Base-by-base conservation (phyloP, 2,797 vertebrate species). In the Caiman crocodilus region DNA sequence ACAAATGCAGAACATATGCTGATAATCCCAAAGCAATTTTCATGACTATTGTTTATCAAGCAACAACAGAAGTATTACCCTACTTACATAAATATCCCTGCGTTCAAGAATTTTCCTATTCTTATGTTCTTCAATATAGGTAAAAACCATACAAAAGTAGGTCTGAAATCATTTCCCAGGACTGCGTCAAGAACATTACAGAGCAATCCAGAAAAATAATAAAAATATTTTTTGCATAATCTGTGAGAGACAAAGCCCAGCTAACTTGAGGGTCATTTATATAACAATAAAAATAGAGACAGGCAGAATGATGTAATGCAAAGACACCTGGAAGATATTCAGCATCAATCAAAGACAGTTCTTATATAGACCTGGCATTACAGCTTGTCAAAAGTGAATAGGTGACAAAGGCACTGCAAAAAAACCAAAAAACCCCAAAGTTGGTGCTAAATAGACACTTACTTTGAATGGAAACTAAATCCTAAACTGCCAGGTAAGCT, bases 351-450 rank as follows among this genome's bases (percentile, higher is more conserved):
- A 96, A 96, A 98, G 95, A 73, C 85, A 84, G 85, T 84, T 85
- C 94, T 97, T 32, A 93, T 77, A 87, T 82, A 94, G 89, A 96
- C 84, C 90, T 97, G 95, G 92, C 92, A 96, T 86, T 92, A 96
- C 94, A 96, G 95, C 89, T 94, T 95, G 93, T 90, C 96, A 96
- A 91, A 94, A 94, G 88, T 81, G 96, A 96, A 90, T 95, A 98
- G 97, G 97, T 26, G 91, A 96, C 87, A 94, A 95, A 84, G 92
- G 83, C 90, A 93, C 94, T 94, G 91, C 94, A 97, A 97, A 92
- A 96, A 95, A 88, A 96, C 26, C 77, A 63, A 95, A 95, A 90
- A 77, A 92, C 77, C 94, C 90, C 21, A 91, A 32, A 64, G 85
- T 75, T 92, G 87, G 81, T 93, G 81, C 89, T 91, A 78, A 95